Conservation (phyloP, 2,113 vertebrate genomes). For the Callospermophilus lateralis region DNA sequence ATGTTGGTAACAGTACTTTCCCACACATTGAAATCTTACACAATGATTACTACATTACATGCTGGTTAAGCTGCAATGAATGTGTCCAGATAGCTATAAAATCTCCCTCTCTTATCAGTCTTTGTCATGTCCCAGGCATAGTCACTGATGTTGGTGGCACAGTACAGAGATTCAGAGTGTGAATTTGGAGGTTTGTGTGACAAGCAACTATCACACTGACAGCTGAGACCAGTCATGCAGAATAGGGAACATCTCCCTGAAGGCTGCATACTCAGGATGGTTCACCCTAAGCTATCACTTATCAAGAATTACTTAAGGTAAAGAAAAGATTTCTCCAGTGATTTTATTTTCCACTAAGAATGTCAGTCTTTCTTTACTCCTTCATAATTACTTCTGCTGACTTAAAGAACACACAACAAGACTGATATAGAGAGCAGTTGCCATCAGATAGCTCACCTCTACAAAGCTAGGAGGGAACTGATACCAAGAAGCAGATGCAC, state of each 20-base stretch:
- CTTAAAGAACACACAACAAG: conserved; percentile 7
- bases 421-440: neutral
- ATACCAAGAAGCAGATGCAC: neutral
- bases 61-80: neutral
- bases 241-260: neutral
- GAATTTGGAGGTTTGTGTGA: neutral
- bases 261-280: neutral
- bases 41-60: neutral
- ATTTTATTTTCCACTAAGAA: conserved; percentile 6
- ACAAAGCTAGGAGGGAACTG: conserved; percentile 54
- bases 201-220: conserved; percentile 38
- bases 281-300: neutral
- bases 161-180: conserved; percentile 3
- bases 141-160: conserved; percentile 8
- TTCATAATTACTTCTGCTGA: conserved; percentile 51
- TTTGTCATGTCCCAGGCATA: conserved; percentile 20
- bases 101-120: conserved; percentile 51
- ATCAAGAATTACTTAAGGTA: conserved; percentile 43
- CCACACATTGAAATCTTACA: neutral
- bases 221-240: conserved; percentile 10
- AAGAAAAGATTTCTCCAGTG: conserved; percentile 29
- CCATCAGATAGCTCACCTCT: conserved; percentile 56
- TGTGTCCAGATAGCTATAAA: conserved; percentile 50
- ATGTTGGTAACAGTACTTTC: neutral
- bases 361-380: neutral